Evolutionary conservation across 2,113 vertebrate genomes (phyloP).

Genomic region (Bombycilla garrulus): DNA sequence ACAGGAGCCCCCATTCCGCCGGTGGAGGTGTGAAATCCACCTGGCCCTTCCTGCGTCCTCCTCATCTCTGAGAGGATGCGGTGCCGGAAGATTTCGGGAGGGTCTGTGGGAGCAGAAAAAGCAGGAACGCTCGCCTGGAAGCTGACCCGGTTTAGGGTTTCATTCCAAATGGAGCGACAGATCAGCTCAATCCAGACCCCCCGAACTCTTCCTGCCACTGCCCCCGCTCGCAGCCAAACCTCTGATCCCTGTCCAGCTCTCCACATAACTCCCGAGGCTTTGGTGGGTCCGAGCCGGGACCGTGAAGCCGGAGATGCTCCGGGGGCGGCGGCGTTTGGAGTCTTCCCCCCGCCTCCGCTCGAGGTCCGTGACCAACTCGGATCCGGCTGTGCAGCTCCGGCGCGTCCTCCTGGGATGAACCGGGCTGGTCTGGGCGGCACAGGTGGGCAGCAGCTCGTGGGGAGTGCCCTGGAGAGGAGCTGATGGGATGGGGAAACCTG

Average conservation of each 20-base stretch:
- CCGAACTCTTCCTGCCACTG: background rate
- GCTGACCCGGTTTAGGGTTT: background rate
- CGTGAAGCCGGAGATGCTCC: background rate
- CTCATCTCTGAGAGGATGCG: rapidly evolving
- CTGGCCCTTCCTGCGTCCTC: background rate
- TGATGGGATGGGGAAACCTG: background rate
- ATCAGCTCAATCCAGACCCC: background rate
- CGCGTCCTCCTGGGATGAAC: background rate
- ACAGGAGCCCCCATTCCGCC: rapidly evolving
- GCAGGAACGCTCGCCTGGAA: background rate
- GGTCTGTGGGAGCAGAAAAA: background rate
- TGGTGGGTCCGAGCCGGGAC: background rate
- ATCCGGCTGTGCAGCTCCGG: rapidly evolving
- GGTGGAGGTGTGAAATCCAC: background rate
- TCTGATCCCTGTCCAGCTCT: constrained; percentile 48
- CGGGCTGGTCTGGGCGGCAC: rapidly evolving
- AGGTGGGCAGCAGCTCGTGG: background rate
- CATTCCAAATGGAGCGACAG: background rate
- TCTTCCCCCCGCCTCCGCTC: background rate
- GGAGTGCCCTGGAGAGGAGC: background rate
- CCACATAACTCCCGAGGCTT: background rate
- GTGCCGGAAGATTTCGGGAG: background rate
- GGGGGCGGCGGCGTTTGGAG: background rate
- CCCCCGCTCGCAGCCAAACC: background rate
- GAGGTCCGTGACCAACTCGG: rapidly evolving